Evolutionary conservation across 2,797 vertebrate species (phyloP), one percentile per base, ranked within the genome.

Genomic region (Macropus fuliginosus): DNA sequence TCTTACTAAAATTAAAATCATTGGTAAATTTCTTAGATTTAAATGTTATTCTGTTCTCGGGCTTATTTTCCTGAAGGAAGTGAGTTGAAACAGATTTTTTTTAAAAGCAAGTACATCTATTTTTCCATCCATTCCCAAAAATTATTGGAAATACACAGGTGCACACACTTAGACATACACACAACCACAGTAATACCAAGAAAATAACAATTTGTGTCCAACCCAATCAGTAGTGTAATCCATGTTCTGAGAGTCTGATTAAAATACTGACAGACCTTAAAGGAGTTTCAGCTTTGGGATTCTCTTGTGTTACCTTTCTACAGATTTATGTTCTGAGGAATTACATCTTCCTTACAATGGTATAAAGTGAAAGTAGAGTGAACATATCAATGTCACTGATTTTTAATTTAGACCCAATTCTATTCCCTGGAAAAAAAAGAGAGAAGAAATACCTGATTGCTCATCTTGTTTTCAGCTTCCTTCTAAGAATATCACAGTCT

Each of bases 11-110:
- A 96, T 40, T 74, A 93, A 92, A 96, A 52, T 28, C 4, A 24
- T 94, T 93, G n/a, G 5, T 93, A 93, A 40, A 55, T 27, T 90
- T 97, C 93, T 93, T 55, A 93, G 59, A 93, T 96, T 55, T 55
- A 94, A 1, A 90, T 95, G 50, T 28, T 94, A n/a, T 81, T 93
- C 52, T 93, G 29, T 95, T 93, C 94, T 90, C 21, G 28, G 5
- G 54, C 57, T 94, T 40, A 4, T 74, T 74, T 74, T 40, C 18
- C 18, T 74, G 40, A 34, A 66, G 62, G 34, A 74, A 21, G n/a
- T 40, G n/a, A 74, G 0, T 74, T 74, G n/a, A 74, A 40, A 74
- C 5, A 40, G n/a, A 34, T 34, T 40, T 40, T 40, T 52, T n/a
- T 40, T 21, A 24, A 24, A 74, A 21, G 18, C 11, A 74, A 74